These are phyloP conservation scores for Diorhabda carinulata DNA, from an alignment of 1,140 invertebrate genomes.

Conservation along the genomic window DNA sequence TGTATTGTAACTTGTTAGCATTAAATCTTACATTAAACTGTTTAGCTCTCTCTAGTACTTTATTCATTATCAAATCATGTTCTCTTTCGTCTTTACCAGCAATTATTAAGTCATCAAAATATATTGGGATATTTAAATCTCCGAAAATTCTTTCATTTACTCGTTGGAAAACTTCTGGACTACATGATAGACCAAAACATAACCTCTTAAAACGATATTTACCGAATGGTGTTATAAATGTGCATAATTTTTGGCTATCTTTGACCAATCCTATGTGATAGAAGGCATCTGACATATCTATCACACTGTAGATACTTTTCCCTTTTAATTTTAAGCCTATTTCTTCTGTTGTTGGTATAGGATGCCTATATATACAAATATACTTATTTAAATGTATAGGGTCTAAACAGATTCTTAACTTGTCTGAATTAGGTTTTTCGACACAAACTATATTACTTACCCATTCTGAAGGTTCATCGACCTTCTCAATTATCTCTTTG, in stretches of 20 bases:
- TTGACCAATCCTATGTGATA: not conserved
- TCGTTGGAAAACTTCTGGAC: conserved; percentile 4
- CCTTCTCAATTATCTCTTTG: no score
- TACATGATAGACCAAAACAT: not conserved
- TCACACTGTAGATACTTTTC: not conserved
- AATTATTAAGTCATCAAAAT: conserved; percentile 8
- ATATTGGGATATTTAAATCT: not conserved
- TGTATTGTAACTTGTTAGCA: no score
- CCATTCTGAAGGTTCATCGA: no score
- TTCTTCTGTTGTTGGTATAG: conserved; percentile 7
- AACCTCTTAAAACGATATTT: not conserved
- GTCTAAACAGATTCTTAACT: no score
- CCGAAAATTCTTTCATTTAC: not conserved
- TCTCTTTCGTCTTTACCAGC: not conserved
- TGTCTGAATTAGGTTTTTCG: no score
- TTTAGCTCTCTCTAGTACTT: no score
- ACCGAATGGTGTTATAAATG: conserved; percentile 6
- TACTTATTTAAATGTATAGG: no score
- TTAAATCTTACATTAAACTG: no score
- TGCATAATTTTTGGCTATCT: not conserved
- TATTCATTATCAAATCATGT: not conserved
- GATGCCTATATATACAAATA: not conserved
- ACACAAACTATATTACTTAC: no score
- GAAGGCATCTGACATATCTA: not conserved
- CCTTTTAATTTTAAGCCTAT: not conserved